Percentiles rank a stretch among this genome's conserved stretches.
phyloP scores from a whole-genome alignment of 1,140 invertebrate species.

The Musca vetustissima region DNA sequence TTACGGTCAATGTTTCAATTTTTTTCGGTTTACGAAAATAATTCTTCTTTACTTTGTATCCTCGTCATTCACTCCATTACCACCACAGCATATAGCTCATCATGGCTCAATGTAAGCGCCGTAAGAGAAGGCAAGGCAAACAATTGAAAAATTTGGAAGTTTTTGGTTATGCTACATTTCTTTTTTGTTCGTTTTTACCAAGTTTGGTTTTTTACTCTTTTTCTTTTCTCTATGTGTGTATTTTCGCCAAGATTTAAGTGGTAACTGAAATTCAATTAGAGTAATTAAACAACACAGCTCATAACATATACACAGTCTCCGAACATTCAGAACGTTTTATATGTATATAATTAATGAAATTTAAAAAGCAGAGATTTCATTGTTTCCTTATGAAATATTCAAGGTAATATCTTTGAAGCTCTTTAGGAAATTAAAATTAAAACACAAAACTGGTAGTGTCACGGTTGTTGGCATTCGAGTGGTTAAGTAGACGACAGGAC shows the following conservation, averaged over 20 bases:
- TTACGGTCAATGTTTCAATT: slow-evolving; percentile 13
- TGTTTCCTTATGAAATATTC: too few species aligned
- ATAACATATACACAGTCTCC: too few species aligned
- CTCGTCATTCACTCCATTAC: neutral
- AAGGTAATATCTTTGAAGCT: too few species aligned
- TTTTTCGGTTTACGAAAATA: neutral
- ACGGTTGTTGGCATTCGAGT: too few species aligned
- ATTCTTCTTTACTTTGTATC: neutral
- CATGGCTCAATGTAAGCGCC: too few species aligned
- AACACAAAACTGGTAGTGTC: too few species aligned
- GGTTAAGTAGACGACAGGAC: too few species aligned
- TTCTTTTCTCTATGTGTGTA: neutral
- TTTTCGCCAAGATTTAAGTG: slow-evolving; percentile 8
- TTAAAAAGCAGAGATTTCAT: slow-evolving; percentile 1
- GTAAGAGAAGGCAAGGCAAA: too few species aligned
- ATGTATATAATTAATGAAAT: slow-evolving; percentile 12
- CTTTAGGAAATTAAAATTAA: too few species aligned
- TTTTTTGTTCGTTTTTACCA: neutral
- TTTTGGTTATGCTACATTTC: neutral
- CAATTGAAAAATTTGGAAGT: neutral
- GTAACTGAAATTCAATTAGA: slow-evolving; percentile 22
- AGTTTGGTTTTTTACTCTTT: neutral
- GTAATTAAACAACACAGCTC: neutral
- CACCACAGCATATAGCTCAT: too few species aligned
- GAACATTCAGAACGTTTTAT: too few species aligned